A percentile compares a stretch with the other conserved stretches of the same genome.
These are phyloP conservation scores for Mythimna pallens DNA, from an alignment of 2,888 invertebrate species.

Conservation along the genomic window DNA sequence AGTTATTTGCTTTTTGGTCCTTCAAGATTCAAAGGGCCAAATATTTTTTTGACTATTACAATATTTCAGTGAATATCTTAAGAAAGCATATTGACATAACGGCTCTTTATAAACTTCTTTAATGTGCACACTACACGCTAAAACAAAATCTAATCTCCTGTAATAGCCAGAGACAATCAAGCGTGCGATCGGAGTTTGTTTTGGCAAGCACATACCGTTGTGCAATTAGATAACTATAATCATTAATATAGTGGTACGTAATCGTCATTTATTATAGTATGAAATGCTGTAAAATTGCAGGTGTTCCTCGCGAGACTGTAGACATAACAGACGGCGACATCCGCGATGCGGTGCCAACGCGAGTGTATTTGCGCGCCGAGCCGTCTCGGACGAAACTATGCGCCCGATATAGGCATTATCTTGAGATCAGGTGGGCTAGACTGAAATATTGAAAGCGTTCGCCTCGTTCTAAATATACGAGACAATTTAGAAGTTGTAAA, in stretches of 20 bases:
- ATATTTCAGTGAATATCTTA: neutral
- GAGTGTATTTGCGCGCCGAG: slow-evolving; percentile 75
- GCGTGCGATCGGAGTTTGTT: slow-evolving; percentile 42
- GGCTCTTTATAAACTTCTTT: slow-evolving; percentile 1
- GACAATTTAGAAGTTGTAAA: slow-evolving; percentile 9
- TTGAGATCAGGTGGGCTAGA: slow-evolving; percentile 52
- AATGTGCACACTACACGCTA: slow-evolving; percentile 7
- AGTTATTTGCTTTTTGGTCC: neutral
- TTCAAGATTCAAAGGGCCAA: neutral
- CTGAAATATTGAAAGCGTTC: slow-evolving; percentile 47
- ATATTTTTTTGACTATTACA: too few relatives aligned
- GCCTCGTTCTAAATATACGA: slow-evolving; percentile 30
- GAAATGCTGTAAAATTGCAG: slow-evolving; percentile 58
- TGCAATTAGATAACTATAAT: slow-evolving; percentile 54
- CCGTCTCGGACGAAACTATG: slow-evolving; percentile 74
- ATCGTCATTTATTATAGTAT: slow-evolving; percentile 46
- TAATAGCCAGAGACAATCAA: slow-evolving; percentile 42
- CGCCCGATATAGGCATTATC: slow-evolving; percentile 68
- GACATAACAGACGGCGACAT: slow-evolving; percentile 67
- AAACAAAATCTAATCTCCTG: slow-evolving; percentile 23
- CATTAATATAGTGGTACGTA: slow-evolving; percentile 40
- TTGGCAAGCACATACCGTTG: slow-evolving; percentile 44
- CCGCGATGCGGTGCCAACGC: slow-evolving; percentile 70
- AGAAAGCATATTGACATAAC: slow-evolving; percentile 10
- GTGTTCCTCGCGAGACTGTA: slow-evolving; percentile 58